Evolutionary conservation across 2,113 vertebrate species (phyloP).

Genomic region (Malurus melanocephalus): DNA sequence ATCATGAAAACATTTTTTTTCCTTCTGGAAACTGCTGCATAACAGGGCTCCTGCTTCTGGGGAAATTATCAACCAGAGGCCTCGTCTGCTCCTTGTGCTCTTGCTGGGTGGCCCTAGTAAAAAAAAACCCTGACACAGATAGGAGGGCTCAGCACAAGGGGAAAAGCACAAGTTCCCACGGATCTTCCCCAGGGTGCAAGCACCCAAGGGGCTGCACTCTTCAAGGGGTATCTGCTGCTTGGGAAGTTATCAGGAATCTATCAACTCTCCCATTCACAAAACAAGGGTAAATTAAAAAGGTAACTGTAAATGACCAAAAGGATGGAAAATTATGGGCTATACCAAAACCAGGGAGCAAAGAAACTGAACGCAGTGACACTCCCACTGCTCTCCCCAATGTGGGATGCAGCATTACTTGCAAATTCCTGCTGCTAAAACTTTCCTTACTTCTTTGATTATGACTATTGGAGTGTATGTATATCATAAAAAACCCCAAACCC

Average conservation of each 20-base stretch:
- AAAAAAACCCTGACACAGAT: not conserved
- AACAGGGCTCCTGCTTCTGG: not conserved
- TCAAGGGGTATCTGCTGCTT: not conserved
- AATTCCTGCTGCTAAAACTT: not conserved
- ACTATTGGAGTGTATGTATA: not conserved
- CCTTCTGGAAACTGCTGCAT: not conserved
- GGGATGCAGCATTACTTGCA: not conserved
- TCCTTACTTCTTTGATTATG: not conserved
- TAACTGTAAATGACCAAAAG: not conserved
- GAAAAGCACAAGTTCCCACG: accelerated
- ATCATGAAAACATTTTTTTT: not conserved
- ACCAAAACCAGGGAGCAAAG: not conserved
- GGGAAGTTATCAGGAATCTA: not conserved
- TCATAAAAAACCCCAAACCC: accelerated
- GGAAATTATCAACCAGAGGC: not conserved
- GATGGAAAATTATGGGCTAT: not conserved
- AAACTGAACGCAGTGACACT: not conserved
- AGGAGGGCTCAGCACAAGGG: accelerated
- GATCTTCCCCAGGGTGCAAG: not conserved
- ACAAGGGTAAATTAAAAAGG: not conserved
- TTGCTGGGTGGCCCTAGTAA: not conserved
- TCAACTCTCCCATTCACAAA: not conserved
- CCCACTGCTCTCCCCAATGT: not conserved
- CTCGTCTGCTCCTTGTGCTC: not conserved
- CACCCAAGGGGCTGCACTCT: accelerated